Evolutionary conservation across 2,888 invertebrate genomes (phyloP), one percentile per base, ranked within the genome.

Genomic region (Eilema sororculum): DNA sequence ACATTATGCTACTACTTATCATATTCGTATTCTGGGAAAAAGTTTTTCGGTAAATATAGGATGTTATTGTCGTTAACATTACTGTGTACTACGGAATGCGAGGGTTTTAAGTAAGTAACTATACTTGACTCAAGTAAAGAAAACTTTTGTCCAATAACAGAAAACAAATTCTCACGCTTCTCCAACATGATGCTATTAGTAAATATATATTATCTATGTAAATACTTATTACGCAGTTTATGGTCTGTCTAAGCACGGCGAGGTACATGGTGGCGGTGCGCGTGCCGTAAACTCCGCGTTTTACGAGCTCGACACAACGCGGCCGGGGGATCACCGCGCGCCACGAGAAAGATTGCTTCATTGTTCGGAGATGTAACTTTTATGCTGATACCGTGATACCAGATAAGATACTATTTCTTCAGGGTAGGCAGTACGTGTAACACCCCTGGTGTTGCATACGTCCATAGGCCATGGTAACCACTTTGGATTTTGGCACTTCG

Each of bases 271-370:
- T 30, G 67, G 52, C 67, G 46, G 60, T 41, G 46, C 65, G 65
- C 25, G 33, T 13, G 67, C 46, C 60, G 30, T 67, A 52, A 67
- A 67, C 22, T 46, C 46, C 22, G 25, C 24, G 67, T 60, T 67
- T 67, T 67, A 67, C 67, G 67, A 67, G 59, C 67, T 1, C 61
- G 24, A 24, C 61, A 61, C 52, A 56, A 46, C 25, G 60, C 61
- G 46, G 33, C 67, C 60, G 22, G 28, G 6, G 60, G 58, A 20
- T 41, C 28, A 41, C 41, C 25, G 59, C 37, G 41, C 28, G 37
- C n/a, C 67, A 66, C 66, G 60, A 30, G 58, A 52, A 22, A 20
- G 60, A 41, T 41, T 46, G 37, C 28, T 46, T 59, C 46, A 30
- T 67, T 61, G 22, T 52, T 24, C 28, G 22, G 22, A 33, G 56